Evolutionary conservation across 1,140 invertebrate genomes (phyloP), one percentile per base, ranked within the genome.

Genomic region (Heliconius congener): DNA sequence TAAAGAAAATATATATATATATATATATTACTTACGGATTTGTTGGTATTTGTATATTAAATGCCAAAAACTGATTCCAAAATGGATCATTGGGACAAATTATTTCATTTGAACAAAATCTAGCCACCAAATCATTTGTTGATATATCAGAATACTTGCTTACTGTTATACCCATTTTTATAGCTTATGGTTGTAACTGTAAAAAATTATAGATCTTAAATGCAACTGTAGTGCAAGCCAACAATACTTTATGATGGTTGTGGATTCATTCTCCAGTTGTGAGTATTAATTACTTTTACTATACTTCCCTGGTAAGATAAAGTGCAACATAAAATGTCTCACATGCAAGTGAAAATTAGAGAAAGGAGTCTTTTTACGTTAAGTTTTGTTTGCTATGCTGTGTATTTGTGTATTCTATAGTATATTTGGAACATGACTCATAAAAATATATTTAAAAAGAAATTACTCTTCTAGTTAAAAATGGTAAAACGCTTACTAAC

Each of bases 21-120:
- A 75, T n/a, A 60, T 5, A 78, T 76, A 75, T 71, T 19, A 76
- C 96, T 94, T 95, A 98, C 96, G 96, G 96, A 78, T 96, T 97
- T 57, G 95, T 95, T 5, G 97, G 97, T 78, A 97, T 95, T 71
- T 96, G 96, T 82, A 99, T 97, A 85, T 98, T 98, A 85, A 99
- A 99, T 1, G 30, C 30, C 1, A 30, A 30, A 2, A 23, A 23
- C 23, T 97, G 96, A 90, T 98, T 98, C 99, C 99, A 99, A 92
- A 98, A 99, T 16, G 97, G 96, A 95, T 99, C 98, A 94, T 98
- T 98, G 4, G 96, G 95, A n/a, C 96, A 95, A 85, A 99, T 97
- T 18, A 96, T 89, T 82, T 98, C 96, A 71, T 96, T 96, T 0
- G 97, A 96, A 81, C 97, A 97, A 90, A 99, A 98, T 75, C 96